A percentile compares a stretch with the other conserved stretches of the same genome.
Evolutionary conservation across 2,888 invertebrate genomes (phyloP).

Genomic region (Allygus modestus): DNA sequence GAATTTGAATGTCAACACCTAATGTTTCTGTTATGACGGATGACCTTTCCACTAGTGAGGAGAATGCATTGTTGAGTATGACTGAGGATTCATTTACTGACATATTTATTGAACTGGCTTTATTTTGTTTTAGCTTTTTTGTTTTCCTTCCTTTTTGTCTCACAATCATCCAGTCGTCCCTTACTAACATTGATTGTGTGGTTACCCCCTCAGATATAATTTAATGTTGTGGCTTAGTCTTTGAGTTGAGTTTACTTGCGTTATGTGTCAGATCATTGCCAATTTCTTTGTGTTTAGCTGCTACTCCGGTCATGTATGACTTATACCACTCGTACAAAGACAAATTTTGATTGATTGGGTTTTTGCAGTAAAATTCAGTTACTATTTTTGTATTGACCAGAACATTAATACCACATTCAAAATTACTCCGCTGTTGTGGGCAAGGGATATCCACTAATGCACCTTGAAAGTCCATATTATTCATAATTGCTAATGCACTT

Average conservation of each 20-base stretch:
- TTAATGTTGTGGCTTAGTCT: not conserved
- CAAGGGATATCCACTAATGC: not conserved
- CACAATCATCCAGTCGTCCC: not conserved
- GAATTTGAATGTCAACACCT: not conserved
- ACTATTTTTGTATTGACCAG: conserved; percentile 20
- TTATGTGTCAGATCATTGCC: not conserved
- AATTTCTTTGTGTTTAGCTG: not conserved
- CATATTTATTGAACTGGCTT: too few relatives aligned
- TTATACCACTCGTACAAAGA: conserved; percentile 12
- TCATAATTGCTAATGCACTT: conserved; percentile 30
- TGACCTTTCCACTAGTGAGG: not conserved
- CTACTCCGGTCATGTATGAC: not conserved
- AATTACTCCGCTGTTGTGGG: conserved; percentile 9
- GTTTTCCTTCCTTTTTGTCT: too few relatives aligned
- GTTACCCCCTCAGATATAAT: not conserved
- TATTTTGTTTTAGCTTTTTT: too few relatives aligned
- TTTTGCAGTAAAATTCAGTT: conserved; percentile 12
- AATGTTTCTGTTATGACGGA: not conserved
- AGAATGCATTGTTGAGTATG: not conserved
- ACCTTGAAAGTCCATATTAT: not conserved
- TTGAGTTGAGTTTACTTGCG: not conserved
- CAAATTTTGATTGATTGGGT: not conserved
- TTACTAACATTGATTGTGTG: not conserved
- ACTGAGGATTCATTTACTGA: not conserved
- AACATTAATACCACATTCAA: conserved; percentile 31